Percentiles rank a stretch among this genome's conserved stretches.
Conservation (phyloP, 2,888 invertebrate species). For the Agapostemon virescens region DNA sequence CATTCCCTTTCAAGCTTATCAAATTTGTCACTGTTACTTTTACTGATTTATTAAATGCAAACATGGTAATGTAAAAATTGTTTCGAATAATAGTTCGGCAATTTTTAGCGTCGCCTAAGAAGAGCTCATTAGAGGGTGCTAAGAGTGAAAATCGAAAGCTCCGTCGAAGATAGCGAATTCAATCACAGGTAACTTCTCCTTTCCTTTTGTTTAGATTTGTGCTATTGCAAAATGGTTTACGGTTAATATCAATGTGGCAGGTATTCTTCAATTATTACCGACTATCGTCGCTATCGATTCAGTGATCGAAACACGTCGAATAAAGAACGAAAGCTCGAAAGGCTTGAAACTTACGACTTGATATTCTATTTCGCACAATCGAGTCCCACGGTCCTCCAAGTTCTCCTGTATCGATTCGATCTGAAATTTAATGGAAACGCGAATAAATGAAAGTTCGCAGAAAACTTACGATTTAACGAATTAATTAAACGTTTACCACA, state of each 20-base stretch:
- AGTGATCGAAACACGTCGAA: too few relatives aligned
- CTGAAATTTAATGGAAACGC: slow-evolving; percentile 8
- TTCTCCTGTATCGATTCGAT: slow-evolving; percentile 26
- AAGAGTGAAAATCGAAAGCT: not conserved
- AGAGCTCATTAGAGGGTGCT: too few relatives aligned
- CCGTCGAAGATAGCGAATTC: not conserved
- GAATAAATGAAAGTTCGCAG: not conserved
- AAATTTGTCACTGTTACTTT: too few relatives aligned
- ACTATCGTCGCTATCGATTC: too few relatives aligned
- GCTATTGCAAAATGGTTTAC: not conserved
- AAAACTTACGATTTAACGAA: not conserved
- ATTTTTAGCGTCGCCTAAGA: too few relatives aligned
- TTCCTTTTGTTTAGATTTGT: not conserved
- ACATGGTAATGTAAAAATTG: too few relatives aligned
- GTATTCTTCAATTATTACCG: not conserved
- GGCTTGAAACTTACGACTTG: slow-evolving; percentile 41
- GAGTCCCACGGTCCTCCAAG: not conserved
- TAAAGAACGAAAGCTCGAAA: too few relatives aligned
- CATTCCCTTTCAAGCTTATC: too few relatives aligned
- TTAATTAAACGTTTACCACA: slow-evolving; percentile 21
- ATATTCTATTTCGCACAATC: slow-evolving; percentile 43
- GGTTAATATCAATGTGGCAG: not conserved
- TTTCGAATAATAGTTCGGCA: too few relatives aligned
- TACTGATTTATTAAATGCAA: too few relatives aligned
- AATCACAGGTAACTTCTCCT: not conserved